Base-by-base conservation (phyloP, 1,140 invertebrate genomes). In the Pissodes strobi region DNA sequence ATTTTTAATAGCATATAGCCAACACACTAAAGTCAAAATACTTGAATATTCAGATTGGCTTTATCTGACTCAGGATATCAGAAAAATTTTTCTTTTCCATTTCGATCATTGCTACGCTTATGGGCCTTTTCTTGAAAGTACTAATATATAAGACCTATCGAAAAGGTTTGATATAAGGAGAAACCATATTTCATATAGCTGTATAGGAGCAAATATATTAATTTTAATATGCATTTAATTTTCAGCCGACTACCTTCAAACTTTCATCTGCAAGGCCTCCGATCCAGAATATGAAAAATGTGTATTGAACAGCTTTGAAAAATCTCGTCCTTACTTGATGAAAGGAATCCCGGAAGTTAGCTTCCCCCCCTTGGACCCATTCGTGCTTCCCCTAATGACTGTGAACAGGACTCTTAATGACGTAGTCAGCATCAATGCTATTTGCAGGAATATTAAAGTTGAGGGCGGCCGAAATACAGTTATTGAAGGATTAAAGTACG, bases 301-400 rank as follows among this genome's bases (percentile, higher is more conserved):
- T 64, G 70, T 88, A 1, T 25, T 84, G 21, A 76, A 84, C 34
- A 81, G 83, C 49, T 72, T 89, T 1, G 82, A 87, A 63, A 75
- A 74, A 1, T 71, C 87, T 23, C 82, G 80, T 37, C 85, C 86
- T 0, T 80, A 82, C 38, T 72, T 89, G 3, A 69, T 79, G 1
- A 82, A 84, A 37, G 88, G 88, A 2, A 85, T 88, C 10, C 84
- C 85, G 0, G 82, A 86, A 61, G 76, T 88, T 12, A 84, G 85
- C 62, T 72, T 89, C 1, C 88, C 87, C 0, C 72, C 85, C 0
- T 66, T 88, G 22, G 88, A 90, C 64, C 88, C 88, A 0, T 80
- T 89, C 46, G 69, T 76, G 4, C 79, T 90, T 2, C 85, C 86
- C 0, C 82, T 83, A 0, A 76, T 88, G 52, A 83, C 84, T 15